phyloP scores from a whole-genome alignment of 2,113 vertebrate genomes.

The Oceanites oceanicus region DNA sequence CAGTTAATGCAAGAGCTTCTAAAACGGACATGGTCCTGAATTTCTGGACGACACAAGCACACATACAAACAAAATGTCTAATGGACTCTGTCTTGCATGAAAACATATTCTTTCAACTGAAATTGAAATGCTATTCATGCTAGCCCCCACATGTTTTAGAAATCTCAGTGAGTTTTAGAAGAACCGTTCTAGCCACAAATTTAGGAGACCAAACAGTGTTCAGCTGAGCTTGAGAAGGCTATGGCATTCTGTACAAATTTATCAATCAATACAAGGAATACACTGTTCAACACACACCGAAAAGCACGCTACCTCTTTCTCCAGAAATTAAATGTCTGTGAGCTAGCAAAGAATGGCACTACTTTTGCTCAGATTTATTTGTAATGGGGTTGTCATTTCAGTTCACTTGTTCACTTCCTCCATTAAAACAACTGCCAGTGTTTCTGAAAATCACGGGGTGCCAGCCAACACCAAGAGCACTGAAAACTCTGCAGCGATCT shows the following conservation, averaged over 20 bases:
- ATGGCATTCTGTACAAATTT: neutral
- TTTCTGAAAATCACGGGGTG: neutral
- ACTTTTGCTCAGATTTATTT: neutral
- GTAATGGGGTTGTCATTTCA: neutral
- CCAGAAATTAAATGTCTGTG: neutral
- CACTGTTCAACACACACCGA: rapidly evolving
- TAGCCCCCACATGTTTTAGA: neutral
- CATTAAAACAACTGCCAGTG: neutral
- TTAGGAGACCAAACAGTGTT: neutral
- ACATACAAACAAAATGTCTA: neutral
- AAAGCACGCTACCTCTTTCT: neutral
- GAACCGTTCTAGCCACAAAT: neutral
- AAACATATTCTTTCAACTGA: neutral
- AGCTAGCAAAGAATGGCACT: neutral
- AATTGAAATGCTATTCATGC: neutral
- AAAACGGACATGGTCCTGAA: neutral
- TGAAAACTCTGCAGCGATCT: neutral
- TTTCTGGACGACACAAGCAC: neutral
- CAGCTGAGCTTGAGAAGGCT: neutral
- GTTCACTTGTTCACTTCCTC: neutral
- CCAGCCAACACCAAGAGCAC: neutral
- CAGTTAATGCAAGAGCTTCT: neutral
- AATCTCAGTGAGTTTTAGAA: neutral
- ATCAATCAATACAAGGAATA: neutral
- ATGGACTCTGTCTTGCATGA: neutral